Percentiles rank a stretch among this genome's conserved stretches.
These are phyloP conservation scores for Pollenia angustigena DNA, from an alignment of 2,888 invertebrate species.

Conservation along the genomic window DNA sequence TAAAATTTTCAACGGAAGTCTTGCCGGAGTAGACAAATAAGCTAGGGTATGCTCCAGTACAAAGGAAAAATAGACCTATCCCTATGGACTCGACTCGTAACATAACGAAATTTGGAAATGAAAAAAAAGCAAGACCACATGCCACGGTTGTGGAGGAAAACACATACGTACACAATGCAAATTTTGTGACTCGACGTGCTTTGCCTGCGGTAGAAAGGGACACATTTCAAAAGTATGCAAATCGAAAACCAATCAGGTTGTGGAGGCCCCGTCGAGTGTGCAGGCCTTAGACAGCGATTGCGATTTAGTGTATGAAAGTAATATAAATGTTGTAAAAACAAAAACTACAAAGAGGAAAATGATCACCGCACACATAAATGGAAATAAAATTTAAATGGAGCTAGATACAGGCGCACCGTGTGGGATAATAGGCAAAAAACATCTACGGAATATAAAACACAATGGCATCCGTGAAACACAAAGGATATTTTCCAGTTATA, in stretches of 20 bases:
- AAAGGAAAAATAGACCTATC: too few relatives aligned
- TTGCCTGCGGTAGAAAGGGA: slow-evolving; percentile 1
- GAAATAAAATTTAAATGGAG: slow-evolving; percentile 33
- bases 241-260: slow-evolving; percentile 6
- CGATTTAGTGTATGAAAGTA: too few relatives aligned
- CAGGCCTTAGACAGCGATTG: too few relatives aligned
- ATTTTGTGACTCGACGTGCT: slow-evolving; percentile 9
- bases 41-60: too few relatives aligned
- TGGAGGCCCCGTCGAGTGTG: background rate
- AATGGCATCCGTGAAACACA: slow-evolving; percentile 30
- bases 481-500: slow-evolving; percentile 49
- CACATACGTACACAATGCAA: background rate
- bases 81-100: too few relatives aligned
- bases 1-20: background rate
- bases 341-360: too few relatives aligned
- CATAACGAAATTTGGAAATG: too few relatives aligned
- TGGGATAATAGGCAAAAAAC: slow-evolving; percentile 14
- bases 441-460: slow-evolving; percentile 11
- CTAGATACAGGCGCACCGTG: slow-evolving; percentile 38
- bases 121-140: background rate
- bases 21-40: too few relatives aligned
- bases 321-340: too few relatives aligned
- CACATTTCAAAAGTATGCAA: slow-evolving; percentile 28
- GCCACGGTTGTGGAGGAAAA: slow-evolving; percentile 7
- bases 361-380: slow-evolving; percentile 20